Evolutionary conservation across 2,888 invertebrate species (phyloP).

Genomic region (Gastracanthus pulcherrimus): DNA sequence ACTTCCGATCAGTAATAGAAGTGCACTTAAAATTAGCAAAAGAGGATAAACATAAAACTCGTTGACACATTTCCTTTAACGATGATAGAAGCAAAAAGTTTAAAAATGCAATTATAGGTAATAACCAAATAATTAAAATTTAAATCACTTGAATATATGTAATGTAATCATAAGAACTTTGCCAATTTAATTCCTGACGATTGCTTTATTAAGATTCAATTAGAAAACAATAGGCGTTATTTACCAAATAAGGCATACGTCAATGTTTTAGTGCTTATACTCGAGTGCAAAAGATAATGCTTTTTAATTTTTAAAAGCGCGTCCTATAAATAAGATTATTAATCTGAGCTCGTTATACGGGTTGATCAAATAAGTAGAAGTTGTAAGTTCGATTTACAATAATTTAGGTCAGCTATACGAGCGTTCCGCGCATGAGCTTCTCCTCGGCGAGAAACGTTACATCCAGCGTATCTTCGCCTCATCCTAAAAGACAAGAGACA

Average conservation of each 20-base stretch:
- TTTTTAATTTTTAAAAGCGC: neutral
- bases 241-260: neutral
- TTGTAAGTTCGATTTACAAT: slow-evolving; percentile 9
- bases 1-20: neutral
- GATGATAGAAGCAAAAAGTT: too few relatives aligned
- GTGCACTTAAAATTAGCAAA: neutral
- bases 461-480: neutral
- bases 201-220: neutral
- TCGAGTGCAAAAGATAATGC: neutral
- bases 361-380: slow-evolving; percentile 18
- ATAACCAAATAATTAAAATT: too few relatives aligned
- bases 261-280: too few relatives aligned
- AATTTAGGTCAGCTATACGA: slow-evolving; percentile 37
- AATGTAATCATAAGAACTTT: too few relatives aligned
- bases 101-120: too few relatives aligned
- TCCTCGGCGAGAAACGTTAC: neutral
- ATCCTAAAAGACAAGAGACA: neutral
- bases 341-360: slow-evolving; percentile 16
- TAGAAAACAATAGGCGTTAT: neutral
- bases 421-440: neutral
- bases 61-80: too few relatives aligned
- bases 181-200: neutral
- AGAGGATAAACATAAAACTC: neutral
- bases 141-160: too few relatives aligned
- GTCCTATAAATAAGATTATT: neutral